Evolutionary conservation across 2,888 invertebrate genomes (phyloP).

Genomic region (Phengaris arion): DNA sequence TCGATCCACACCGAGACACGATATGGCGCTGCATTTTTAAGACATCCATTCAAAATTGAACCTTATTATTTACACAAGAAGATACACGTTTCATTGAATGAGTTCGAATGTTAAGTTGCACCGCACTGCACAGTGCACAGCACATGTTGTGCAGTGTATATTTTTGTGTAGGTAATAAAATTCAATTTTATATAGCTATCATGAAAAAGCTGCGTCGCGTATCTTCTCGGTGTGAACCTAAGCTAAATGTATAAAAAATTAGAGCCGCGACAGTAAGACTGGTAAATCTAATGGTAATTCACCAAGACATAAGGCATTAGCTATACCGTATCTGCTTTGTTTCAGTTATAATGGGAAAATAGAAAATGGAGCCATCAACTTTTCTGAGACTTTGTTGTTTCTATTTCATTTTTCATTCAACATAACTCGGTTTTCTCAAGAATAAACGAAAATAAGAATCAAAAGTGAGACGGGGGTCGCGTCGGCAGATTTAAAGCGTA

Average conservation of each 20-base stretch:
- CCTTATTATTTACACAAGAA: no score
- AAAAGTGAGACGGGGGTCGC: not conserved
- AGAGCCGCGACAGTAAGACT: slow-evolving; percentile 15
- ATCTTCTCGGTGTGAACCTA: not conserved
- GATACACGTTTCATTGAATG: no score
- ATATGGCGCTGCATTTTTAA: no score
- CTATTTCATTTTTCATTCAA: slow-evolving; percentile 24
- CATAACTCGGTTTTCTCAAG: slow-evolving; percentile 21
- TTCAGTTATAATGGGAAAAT: slow-evolving; percentile 20
- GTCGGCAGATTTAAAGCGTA: slow-evolving; percentile 5
- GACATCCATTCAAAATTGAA: no score
- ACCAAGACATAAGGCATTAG: slow-evolving; percentile 24
- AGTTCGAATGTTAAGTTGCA: no score
- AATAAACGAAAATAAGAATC: slow-evolving; percentile 27
- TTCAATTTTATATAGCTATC: no score
- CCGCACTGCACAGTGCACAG: no score
- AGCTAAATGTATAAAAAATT: slow-evolving; percentile 14
- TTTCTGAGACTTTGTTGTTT: slow-evolving; percentile 15
- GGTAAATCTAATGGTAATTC: slow-evolving; percentile 21
- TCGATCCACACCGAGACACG: not conserved
- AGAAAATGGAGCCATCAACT: slow-evolving; percentile 23
- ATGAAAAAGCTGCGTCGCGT: no score
- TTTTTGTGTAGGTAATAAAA: no score
- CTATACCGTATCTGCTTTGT: slow-evolving; percentile 20
- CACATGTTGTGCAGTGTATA: no score